Evolutionary conservation across 2,113 vertebrate species (phyloP).

Genomic region (Cyanoramphus novaezelandiae): DNA sequence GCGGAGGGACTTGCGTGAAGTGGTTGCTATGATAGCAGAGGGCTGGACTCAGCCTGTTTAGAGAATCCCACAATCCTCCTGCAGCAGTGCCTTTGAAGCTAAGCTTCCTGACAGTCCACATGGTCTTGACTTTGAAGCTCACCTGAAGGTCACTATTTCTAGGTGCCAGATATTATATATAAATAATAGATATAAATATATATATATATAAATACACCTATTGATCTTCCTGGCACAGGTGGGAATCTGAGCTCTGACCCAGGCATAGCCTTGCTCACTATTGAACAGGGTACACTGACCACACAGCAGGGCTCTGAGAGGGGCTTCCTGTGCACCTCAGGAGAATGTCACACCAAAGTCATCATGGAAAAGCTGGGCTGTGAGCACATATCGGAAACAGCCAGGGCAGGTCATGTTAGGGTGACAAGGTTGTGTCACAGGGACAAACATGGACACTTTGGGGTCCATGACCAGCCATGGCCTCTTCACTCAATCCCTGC

Average conservation of each 20-base stretch:
- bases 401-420: not conserved
- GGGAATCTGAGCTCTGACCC: not conserved
- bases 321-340: not conserved
- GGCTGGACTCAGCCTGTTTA: not conserved
- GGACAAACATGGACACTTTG: not conserved
- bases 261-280: accelerated
- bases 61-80: not conserved
- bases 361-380: not conserved
- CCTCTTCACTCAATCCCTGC: not conserved
- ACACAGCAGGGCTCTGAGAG: accelerated
- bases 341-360: not conserved
- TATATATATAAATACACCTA: too few species aligned
- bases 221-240: not conserved
- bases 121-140: not conserved
- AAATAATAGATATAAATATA: too few species aligned
- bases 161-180: not conserved
- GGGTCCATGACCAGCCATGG: not conserved
- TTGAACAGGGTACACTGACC: not conserved
- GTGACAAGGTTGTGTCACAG: not conserved
- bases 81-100: not conserved
- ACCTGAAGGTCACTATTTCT: not conserved
- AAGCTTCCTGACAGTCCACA: not conserved
- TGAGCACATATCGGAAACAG: accelerated
- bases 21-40: not conserved
- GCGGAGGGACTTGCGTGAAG: not conserved